These are phyloP conservation scores for Salarias fasciatus DNA, from an alignment of 2,797 vertebrate species.

Conservation along the genomic window DNA sequence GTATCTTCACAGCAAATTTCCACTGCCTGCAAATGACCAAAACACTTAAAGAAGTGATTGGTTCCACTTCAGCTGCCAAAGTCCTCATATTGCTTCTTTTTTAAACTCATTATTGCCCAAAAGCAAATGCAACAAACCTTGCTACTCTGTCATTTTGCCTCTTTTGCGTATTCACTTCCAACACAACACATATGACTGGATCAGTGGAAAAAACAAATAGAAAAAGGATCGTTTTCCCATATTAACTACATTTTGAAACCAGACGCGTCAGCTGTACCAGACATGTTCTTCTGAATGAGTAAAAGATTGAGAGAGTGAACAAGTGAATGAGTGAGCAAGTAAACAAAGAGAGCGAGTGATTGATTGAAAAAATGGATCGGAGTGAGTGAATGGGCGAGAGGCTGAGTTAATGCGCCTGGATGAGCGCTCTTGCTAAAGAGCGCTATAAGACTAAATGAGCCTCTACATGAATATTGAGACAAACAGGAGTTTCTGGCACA, in stretches of 20 bases:
- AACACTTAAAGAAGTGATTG: background rate
- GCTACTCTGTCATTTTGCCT: background rate
- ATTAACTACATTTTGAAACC: constrained; percentile 7
- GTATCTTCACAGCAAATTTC: background rate
- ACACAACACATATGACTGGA: background rate
- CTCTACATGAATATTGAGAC: constrained; percentile 60
- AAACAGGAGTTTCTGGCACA: constrained; percentile 66
- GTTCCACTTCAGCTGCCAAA: too few species aligned
- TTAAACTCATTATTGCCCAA: background rate
- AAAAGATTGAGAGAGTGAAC: constrained; percentile 2
- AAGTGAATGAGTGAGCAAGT: background rate
- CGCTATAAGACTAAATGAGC: constrained; percentile 52
- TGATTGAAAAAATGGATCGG: background rate
- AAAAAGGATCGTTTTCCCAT: background rate
- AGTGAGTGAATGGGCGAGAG: constrained; percentile 23
- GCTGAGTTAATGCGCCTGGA: constrained; percentile 24
- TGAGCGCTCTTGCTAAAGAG: constrained; percentile 43
- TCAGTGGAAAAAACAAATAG: background rate
- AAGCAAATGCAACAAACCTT: background rate
- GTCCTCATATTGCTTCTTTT: too few species aligned
- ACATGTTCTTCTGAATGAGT: constrained; percentile 2
- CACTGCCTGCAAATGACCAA: background rate
- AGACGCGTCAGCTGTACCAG: background rate
- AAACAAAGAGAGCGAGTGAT: constrained; percentile 3
- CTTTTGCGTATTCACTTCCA: background rate